Conservation (phyloP, 2,797 vertebrate species). For the Pangasius mekongensis region DNA sequence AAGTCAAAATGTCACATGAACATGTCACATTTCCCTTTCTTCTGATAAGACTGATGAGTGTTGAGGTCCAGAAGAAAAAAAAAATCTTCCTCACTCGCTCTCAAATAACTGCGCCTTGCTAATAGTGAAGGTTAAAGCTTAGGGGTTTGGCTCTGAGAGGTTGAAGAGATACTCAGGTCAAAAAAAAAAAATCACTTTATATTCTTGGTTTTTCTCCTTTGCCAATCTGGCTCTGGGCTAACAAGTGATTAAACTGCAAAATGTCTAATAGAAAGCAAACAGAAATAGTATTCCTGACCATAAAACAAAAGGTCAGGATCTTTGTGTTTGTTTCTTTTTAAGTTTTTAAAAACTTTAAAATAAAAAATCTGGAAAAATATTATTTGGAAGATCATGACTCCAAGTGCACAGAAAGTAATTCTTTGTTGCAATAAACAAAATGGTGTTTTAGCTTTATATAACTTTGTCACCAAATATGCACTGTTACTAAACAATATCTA, state of each 20-base stretch:
- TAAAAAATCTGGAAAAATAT: neutral
- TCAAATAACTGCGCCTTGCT: neutral
- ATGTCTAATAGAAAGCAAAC: neutral
- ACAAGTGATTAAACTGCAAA: neutral
- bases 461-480: neutral
- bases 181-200: neutral
- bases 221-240: neutral
- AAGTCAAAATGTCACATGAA: neutral
- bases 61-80: neutral
- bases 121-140: neutral
- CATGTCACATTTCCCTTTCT: neutral
- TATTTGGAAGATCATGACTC: neutral
- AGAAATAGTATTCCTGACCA: neutral
- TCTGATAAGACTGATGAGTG: neutral
- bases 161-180: neutral
- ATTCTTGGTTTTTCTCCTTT: neutral
- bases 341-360: neutral
- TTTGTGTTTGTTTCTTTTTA: neutral
- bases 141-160: neutral
- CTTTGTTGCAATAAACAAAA: neutral
- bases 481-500: neutral
- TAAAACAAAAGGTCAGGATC: neutral
- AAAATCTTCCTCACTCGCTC: neutral
- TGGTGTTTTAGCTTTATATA: neutral
- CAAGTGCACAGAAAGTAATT: neutral